Conservation (phyloP, 2,113 vertebrate genomes). For the Tamias sibiricus region DNA sequence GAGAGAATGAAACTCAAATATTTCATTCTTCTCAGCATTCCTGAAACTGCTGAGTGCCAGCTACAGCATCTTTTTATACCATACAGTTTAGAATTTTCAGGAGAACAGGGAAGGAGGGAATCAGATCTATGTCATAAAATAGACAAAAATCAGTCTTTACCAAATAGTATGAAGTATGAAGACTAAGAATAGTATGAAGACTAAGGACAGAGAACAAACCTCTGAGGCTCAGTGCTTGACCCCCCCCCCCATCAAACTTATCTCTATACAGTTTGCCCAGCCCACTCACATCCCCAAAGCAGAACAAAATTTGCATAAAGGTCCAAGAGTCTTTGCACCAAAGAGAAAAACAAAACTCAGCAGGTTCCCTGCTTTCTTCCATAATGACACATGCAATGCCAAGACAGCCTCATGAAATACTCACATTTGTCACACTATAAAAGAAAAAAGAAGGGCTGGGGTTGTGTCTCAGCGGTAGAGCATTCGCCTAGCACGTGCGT, state of each 20-base stretch:
- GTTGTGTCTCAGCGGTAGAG: no score
- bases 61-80: background rate
- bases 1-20: background rate
- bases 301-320: background rate
- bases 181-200: background rate
- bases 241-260: background rate
- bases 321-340: background rate
- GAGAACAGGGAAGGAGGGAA: background rate
- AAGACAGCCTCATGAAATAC: background rate
- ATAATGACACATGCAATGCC: background rate
- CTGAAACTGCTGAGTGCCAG: background rate
- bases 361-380: background rate
- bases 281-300: background rate
- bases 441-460: no score
- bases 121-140: background rate
- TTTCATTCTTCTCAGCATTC: background rate
- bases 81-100: background rate
- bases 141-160: background rate
- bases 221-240: background rate
- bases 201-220: background rate
- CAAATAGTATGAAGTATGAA: background rate
- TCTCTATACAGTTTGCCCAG: background rate
- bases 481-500: no score
- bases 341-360: background rate
- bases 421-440: background rate